phyloP scores from a whole-genome alignment of 2,797 vertebrate species.

The Tarsius wallacei region DNA sequence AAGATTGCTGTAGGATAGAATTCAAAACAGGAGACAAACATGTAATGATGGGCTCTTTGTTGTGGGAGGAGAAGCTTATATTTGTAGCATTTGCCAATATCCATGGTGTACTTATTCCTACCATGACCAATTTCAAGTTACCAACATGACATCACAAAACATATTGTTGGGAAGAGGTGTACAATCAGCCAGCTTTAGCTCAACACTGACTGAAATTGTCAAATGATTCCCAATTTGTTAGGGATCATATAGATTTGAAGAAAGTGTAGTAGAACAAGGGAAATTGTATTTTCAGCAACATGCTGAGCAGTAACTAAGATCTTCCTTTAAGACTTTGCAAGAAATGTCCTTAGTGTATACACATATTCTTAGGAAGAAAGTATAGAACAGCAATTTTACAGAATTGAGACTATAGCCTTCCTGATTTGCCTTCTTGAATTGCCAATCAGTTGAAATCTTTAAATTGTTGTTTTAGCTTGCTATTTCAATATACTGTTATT shows the following conservation, averaged over 20 bases:
- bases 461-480: neutral
- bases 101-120: neutral
- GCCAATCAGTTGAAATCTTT: neutral
- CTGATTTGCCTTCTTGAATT: neutral
- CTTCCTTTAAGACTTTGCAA: neutral
- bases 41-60: neutral
- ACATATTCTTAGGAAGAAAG: neutral
- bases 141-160: neutral
- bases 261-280: neutral
- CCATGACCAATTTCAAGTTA: too few relatives aligned
- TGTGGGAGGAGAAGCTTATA: neutral
- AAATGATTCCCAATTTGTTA: neutral
- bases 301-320: neutral
- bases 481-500: neutral
- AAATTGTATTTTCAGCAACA: neutral
- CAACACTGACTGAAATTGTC: neutral
- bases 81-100: neutral
- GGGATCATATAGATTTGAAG: neutral
- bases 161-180: neutral
- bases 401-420: neutral
- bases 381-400: neutral
- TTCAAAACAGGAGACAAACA: neutral
- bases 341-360: neutral
- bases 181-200: neutral
- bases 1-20: neutral